Evolutionary conservation across 2,797 vertebrate species (phyloP).

Genomic region (Lepus townsendii): DNA sequence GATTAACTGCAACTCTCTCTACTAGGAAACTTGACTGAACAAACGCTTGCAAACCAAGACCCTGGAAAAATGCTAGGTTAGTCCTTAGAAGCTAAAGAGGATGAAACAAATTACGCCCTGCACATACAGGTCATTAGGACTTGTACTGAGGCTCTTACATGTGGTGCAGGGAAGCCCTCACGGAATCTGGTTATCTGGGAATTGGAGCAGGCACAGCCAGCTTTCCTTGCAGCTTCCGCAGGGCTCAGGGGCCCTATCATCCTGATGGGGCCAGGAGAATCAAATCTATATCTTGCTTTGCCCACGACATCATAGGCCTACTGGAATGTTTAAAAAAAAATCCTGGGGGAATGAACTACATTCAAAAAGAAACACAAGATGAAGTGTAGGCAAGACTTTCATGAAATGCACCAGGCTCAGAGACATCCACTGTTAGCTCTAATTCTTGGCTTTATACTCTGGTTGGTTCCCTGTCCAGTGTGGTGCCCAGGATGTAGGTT

Average conservation of each 20-base stretch:
- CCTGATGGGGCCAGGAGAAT: background rate
- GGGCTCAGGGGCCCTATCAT: background rate
- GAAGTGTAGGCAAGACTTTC: conserved; percentile 6
- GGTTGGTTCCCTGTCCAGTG: background rate
- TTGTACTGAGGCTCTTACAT: background rate
- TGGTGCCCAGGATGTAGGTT: background rate
- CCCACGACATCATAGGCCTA: background rate
- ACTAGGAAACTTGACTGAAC: background rate
- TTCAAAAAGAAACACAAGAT: conserved; percentile 11
- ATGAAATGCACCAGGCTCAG: background rate
- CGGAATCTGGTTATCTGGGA: background rate
- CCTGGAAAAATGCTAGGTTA: background rate
- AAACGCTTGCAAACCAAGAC: conserved; percentile 4
- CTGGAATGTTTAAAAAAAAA: background rate
- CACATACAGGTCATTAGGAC: background rate
- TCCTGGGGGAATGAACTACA: background rate
- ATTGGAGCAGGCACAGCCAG: background rate
- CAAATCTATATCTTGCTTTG: background rate
- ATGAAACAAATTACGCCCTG: background rate
- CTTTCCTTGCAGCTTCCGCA: background rate
- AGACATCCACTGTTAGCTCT: background rate
- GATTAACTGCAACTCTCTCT: conserved; percentile 15
- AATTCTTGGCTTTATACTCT: background rate
- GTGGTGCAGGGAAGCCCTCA: background rate
- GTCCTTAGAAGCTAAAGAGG: background rate